Percentiles rank a stretch among this genome's conserved stretches.
Evolutionary conservation across 2,113 vertebrate genomes (phyloP).

Genomic region (Rhinopithecus roxellana): DNA sequence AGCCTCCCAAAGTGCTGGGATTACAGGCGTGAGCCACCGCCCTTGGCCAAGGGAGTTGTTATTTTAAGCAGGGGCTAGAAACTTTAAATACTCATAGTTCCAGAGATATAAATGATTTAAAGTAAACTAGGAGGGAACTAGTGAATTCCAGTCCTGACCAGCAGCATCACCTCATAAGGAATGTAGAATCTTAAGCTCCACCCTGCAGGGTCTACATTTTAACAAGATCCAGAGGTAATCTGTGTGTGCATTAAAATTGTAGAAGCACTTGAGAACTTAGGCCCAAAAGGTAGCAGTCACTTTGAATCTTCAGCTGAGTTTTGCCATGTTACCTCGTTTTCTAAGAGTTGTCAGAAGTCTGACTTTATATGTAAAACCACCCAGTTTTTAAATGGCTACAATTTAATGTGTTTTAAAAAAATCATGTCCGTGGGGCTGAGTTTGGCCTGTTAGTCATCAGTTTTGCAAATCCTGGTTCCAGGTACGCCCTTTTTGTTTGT

Average conservation of each 20-base stretch:
- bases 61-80: slow-evolving; percentile 6
- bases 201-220: neutral
- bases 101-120: neutral
- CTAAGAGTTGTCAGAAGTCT: neutral
- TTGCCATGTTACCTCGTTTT: neutral
- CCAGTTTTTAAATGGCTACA: neutral
- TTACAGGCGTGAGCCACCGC: no score
- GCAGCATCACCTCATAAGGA: neutral
- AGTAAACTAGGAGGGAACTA: neutral
- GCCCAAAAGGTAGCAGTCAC: neutral
- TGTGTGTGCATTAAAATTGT: neutral
- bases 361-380: slow-evolving; percentile 9
- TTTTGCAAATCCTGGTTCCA: slow-evolving; percentile 7
- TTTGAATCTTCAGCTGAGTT: neutral
- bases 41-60: neutral
- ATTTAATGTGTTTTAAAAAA: neutral
- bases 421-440: neutral
- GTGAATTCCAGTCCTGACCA: neutral
- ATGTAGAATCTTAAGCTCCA: neutral
- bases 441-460: neutral
- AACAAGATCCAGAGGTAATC: neutral
- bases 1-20: no score
- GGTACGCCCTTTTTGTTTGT: neutral
- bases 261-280: neutral
- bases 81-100: slow-evolving; percentile 22